phyloP scores from a whole-genome alignment of 2,113 vertebrate species.

The Connochaetes taurinus region DNA sequence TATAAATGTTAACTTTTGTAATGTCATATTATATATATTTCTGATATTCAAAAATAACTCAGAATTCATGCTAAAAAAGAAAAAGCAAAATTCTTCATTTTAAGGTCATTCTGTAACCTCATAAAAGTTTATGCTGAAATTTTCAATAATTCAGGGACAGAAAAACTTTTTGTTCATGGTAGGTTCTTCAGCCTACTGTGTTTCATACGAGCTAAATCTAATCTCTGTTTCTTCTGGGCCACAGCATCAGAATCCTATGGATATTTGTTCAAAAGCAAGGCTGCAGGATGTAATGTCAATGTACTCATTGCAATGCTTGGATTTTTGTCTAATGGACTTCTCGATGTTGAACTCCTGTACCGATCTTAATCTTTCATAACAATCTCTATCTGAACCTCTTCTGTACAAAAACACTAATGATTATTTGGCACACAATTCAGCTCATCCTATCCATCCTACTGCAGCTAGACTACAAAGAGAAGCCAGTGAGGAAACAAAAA shows the following conservation, averaged over 20 bases:
- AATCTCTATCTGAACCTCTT: neutral
- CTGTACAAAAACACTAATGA: neutral
- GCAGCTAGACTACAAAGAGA: neutral
- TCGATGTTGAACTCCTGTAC: neutral
- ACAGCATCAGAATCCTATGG: neutral
- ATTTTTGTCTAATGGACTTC: neutral
- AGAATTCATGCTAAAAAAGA: neutral
- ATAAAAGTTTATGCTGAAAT: neutral
- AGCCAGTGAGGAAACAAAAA: neutral
- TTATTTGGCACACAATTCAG: neutral
- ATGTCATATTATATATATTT: neutral
- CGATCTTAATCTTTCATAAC: neutral
- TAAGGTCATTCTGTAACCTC: neutral
- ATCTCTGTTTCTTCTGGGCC: neutral
- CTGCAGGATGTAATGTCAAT: neutral
- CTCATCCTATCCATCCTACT: neutral
- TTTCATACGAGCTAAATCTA: neutral
- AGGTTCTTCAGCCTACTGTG: neutral
- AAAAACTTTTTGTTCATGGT: neutral
- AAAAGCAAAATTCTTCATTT: neutral
- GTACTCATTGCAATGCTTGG: neutral
- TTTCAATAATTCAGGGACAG: neutral
- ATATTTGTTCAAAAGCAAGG: neutral
- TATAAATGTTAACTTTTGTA: conserved; percentile 11
- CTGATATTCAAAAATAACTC: neutral